Evolutionary conservation across 2,113 vertebrate genomes (phyloP), one percentile per base, ranked within the genome.

Genomic region (Forbesichthys papilliferus): DNA sequence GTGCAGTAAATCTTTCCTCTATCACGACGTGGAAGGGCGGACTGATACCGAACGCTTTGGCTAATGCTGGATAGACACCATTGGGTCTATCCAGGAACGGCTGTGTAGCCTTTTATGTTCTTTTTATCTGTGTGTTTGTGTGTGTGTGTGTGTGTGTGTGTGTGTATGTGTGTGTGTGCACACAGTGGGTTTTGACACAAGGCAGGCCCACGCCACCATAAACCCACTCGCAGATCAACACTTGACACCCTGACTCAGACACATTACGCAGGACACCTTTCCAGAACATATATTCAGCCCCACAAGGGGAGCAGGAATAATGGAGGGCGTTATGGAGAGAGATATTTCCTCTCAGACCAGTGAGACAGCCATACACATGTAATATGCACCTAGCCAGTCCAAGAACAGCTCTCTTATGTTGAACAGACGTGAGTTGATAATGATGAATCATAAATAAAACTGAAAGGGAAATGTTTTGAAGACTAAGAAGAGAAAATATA

Each of bases 1-100:
- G 73, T 55, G 74, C 74, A 61, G 52, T 80, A 83, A 83, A 81
- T 80, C 76, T 63, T 71, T 74, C 53, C 2, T 7, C 34, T 68
- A 73, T 77, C 73, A 80, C 71, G 20, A 48, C 36, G 61, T 9
- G 66, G 55, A 66, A 42, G 36, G 3, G 13, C 66, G 7, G 10
- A 33, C 42, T 48, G 66, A 51, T 69, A 63, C 0, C 16, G 66
- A 20, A 57, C 7, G 48, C 42, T 77, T 49, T 49, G 61, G 67
- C 67, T 64, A 57, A 65, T 57, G 48, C 53, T 42, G 60, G 58
- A 84, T 16, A 16, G 70, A 72, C 34, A 64, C 61, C 48, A 77
- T 62, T 58, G 48, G 61, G 80, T 74, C 71, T 20, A 14, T 20
- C 11, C 62, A 34, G 12, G 27, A 46, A 48, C 8, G 42, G 58